Percentiles rank a stretch among this genome's conserved stretches.
phyloP scores from a whole-genome alignment of 2,113 vertebrate genomes.

The Pavo muticus region DNA sequence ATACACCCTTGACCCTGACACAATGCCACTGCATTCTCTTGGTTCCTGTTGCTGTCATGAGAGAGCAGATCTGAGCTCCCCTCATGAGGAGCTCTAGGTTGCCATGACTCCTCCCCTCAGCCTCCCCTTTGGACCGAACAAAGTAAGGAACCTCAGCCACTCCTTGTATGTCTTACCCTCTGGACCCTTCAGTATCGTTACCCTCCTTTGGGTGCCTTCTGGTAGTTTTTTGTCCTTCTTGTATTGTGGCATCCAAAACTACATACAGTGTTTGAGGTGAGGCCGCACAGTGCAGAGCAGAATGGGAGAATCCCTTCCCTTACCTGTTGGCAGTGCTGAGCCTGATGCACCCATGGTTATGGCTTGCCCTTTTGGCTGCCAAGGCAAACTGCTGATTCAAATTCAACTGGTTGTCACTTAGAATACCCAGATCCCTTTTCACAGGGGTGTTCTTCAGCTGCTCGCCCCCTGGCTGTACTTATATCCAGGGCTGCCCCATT shows the following conservation, averaged over 20 bases:
- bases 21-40: background rate
- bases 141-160: background rate
- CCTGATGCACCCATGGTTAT: background rate
- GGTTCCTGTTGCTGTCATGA: background rate
- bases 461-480: background rate
- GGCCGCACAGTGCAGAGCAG: background rate
- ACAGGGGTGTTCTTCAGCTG: background rate
- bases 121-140: background rate
- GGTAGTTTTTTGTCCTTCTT: background rate
- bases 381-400: background rate
- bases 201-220: background rate
- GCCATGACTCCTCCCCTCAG: background rate
- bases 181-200: background rate
- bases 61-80: background rate
- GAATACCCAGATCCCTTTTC: background rate
- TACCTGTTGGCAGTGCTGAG: background rate
- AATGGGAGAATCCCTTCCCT: background rate
- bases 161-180: background rate
- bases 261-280: background rate
- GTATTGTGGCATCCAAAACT: background rate
- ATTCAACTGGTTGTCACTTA: background rate
- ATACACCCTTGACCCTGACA: background rate
- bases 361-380: background rate
- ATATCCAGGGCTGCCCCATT: background rate
- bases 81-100: background rate